Evolutionary conservation across 2,797 vertebrate species (phyloP).

Genomic region (Dicrostonyx torquatus): DNA sequence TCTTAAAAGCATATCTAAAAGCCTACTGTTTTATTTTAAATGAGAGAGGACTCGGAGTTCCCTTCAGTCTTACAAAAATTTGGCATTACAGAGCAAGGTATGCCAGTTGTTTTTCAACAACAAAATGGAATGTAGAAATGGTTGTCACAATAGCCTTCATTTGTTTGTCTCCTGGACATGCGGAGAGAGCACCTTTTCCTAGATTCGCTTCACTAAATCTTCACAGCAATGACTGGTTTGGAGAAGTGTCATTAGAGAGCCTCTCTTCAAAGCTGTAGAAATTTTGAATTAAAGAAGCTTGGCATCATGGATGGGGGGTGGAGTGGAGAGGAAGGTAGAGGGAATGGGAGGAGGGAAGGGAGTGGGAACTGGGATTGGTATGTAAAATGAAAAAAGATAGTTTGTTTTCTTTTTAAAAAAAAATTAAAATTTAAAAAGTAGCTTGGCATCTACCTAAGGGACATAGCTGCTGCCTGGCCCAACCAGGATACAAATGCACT

Average conservation of each 20-base stretch:
- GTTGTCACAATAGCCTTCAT: background rate
- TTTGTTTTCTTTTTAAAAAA: too few relatives aligned
- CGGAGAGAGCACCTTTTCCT: background rate
- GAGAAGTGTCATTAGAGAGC: background rate
- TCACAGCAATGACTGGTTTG: background rate
- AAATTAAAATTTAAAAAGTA: background rate
- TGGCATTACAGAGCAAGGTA: background rate
- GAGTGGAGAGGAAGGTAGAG: too few relatives aligned
- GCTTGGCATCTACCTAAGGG: background rate
- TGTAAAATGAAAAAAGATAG: too few relatives aligned
- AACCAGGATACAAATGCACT: background rate
- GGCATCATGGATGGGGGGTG: background rate
- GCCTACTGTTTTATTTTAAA: slow-evolving; percentile 51
- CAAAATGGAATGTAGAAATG: slow-evolving; percentile 19
- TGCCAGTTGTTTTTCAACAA: background rate
- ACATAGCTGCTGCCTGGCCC: background rate
- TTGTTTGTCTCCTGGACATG: background rate
- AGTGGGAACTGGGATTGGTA: too few relatives aligned
- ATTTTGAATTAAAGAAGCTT: background rate
- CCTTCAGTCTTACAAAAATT: slow-evolving; percentile 9
- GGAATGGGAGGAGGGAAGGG: too few relatives aligned
- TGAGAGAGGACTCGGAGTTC: background rate
- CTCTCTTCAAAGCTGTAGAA: background rate
- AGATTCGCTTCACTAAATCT: background rate
- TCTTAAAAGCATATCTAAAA: background rate